Evolutionary conservation across 2,797 vertebrate genomes (phyloP), one percentile per base, ranked within the genome.

Genomic region (Erpetoichthys calabaricus): DNA sequence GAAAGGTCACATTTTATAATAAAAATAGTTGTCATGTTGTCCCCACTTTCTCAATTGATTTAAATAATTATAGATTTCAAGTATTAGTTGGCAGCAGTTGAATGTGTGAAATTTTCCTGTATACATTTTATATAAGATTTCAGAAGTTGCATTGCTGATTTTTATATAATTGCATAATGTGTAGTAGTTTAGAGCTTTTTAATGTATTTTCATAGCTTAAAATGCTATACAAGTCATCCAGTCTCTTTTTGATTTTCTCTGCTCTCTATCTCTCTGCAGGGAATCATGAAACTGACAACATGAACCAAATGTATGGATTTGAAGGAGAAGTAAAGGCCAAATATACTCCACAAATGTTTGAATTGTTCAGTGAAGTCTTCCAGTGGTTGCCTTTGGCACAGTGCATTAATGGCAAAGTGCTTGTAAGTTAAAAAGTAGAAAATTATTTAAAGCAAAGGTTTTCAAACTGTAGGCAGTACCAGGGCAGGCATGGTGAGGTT

Each of bases 251-350:
- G 7, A 44, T 6, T 53, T 42, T 41, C 9, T 10, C 43, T 44
- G 58, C 42, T n/a, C 9, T 44, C 44, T 42, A 5, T 51, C 51
- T 5, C 6, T 41, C 4, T 59, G 2, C 63, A 97, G 94, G 94
- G 56, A 97, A 97, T 80, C 94, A 97, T 0, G 93, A 97, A 78
- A 97, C 94, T 0, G 93, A 97, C 84, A 97, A 94, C 72, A 98
- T 98, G 94, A 98, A 98, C 79, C 93, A 98, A 78, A 98, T 98
- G 88, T 98, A 98, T 1, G 94, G 94, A 4, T 98, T 96, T 10
- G 93, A 97, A 75, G 94, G 94, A 0, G 94, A 97, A 64, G 92
- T 97, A 60, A 98, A 95, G 67, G 94, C 92, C 74, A 98, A 98
- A 70, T 98, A 94, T 82, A 95, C 93, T 0, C 83, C 86, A 0